Conservation (phyloP, 2,888 invertebrate species). For the Oxytorus armatus region DNA sequence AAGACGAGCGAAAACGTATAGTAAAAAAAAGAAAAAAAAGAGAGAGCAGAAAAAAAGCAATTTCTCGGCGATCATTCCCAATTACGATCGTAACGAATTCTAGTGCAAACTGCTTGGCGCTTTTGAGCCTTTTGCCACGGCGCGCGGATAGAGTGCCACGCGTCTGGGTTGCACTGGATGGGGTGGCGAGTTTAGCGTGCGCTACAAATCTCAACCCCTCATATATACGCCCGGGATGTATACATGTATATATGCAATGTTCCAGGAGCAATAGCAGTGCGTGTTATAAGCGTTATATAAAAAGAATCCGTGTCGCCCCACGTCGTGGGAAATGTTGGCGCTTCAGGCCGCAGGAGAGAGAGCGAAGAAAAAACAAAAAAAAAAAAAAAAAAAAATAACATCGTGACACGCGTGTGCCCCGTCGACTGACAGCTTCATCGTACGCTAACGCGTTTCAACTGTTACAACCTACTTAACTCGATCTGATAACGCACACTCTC, state of each 20-base stretch:
- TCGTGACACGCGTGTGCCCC: conserved; percentile 66
- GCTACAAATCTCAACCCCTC: conserved; percentile 74
- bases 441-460: conserved; percentile 63
- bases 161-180: conserved; percentile 73
- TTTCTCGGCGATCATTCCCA: conserved; percentile 81
- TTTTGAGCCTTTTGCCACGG: conserved; percentile 53
- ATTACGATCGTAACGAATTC: conserved; percentile 82
- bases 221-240: conserved; percentile 19
- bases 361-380: conserved; percentile 61
- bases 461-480: conserved; percentile 73
- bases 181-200: conserved; percentile 69
- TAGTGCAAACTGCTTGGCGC: conserved; percentile 63
- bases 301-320: conserved; percentile 48
- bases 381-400: conserved; percentile 70
- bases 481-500: conserved; percentile 71
- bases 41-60: conserved; percentile 68
- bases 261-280: conserved; percentile 41
- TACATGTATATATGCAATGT: conserved; percentile 8
- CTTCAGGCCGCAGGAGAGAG: conserved; percentile 67
- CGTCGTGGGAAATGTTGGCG: conserved; percentile 79
- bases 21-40: conserved; percentile 40
- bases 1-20: conserved; percentile 53
- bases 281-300: conserved; percentile 60
- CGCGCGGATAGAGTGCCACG: conserved; percentile 71
- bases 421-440: conserved; percentile 77